Conservation (phyloP, 2,797 vertebrate genomes). For the Emydoidea blandingii region DNA sequence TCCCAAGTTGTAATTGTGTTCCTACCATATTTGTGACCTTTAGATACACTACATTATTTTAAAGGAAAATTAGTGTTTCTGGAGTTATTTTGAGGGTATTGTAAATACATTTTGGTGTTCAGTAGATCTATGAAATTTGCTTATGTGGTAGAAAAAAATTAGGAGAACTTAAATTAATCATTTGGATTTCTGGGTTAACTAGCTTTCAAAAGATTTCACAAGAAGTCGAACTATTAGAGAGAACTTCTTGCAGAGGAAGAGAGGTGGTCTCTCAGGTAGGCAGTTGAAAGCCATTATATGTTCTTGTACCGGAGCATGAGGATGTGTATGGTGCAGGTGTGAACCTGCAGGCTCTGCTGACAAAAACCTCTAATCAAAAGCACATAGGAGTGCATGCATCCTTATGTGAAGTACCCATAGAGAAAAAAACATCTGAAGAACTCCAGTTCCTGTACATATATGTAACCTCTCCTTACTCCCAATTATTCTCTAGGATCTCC, state of each 20-base stretch:
- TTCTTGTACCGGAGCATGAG: too few relatives aligned
- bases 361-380: too few relatives aligned
- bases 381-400: too few relatives aligned
- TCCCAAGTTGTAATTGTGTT: neutral
- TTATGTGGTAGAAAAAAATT: neutral
- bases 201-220: neutral
- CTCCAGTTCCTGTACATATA: too few relatives aligned
- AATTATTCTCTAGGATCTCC: neutral
- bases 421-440: too few relatives aligned
- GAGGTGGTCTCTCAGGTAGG: neutral
- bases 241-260: neutral
- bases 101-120: neutral
- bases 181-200: neutral
- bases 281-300: neutral
- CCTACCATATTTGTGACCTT: neutral
- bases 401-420: too few relatives aligned
- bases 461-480: neutral
- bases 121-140: neutral
- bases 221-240: neutral
- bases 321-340: too few relatives aligned
- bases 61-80: neutral
- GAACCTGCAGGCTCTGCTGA: too few relatives aligned
- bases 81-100: neutral
- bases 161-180: accelerated
- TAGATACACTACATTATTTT: neutral